Conservation (phyloP, 2,888 invertebrate species). For the Epirrhoe tristata region DNA sequence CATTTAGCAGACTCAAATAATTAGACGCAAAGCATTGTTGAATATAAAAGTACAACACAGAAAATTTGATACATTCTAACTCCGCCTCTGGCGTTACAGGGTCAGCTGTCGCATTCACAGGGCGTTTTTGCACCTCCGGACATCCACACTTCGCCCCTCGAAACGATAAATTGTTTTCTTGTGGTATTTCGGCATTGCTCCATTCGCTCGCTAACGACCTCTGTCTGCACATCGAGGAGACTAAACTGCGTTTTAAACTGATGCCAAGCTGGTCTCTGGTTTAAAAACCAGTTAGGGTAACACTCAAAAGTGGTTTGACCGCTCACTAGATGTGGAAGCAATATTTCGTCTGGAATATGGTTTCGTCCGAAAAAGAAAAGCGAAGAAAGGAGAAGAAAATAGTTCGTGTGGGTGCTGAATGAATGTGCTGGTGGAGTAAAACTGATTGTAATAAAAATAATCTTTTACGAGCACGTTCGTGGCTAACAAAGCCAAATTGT, state of each 20-base stretch:
- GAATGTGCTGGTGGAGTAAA: background rate
- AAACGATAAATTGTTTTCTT: conserved; percentile 79
- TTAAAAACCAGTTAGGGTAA: conserved; percentile 12
- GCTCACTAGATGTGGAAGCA: background rate
- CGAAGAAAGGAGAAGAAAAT: background rate
- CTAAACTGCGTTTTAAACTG: conserved; percentile 34
- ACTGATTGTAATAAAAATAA: background rate
- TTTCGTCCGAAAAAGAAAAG: background rate
- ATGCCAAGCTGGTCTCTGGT: background rate
- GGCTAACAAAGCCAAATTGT: background rate
- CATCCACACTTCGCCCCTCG: conserved; percentile 51
- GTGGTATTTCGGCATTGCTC: conserved; percentile 48
- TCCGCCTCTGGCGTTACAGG: conserved; percentile 60
- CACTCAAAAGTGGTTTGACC: conserved; percentile 5
- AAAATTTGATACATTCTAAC: conserved; percentile 37
- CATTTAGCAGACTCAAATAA: conserved; percentile 8
- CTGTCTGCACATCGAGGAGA: conserved; percentile 37
- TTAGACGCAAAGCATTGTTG: background rate
- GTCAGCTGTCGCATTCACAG: conserved; percentile 81
- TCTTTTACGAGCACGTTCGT: background rate
- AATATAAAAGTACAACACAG: conserved; percentile 5
- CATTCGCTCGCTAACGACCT: conserved; percentile 55
- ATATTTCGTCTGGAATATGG: background rate
- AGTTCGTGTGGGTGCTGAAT: background rate
- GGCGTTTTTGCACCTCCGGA: conserved; percentile 72